These are phyloP conservation scores for Trachops cirrhosus DNA, from an alignment of 2,797 vertebrate genomes.

Conservation along the genomic window DNA sequence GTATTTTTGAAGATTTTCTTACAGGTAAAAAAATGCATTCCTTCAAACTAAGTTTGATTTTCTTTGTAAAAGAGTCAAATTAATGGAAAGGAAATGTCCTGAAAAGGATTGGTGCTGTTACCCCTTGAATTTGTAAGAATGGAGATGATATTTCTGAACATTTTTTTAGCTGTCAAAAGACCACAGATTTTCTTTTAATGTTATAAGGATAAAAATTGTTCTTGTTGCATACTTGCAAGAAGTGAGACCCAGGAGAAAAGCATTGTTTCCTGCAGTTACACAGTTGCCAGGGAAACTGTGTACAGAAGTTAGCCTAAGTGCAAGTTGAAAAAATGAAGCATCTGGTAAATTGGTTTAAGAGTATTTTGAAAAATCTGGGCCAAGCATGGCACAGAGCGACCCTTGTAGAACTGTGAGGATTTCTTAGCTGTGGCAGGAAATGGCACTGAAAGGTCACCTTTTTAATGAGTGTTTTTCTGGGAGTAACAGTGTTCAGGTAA, in stretches of 20 bases:
- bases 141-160: constrained; percentile 59
- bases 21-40: neutral
- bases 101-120: neutral
- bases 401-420: neutral
- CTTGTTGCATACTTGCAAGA: constrained; percentile 78
- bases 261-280: constrained; percentile 84
- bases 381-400: constrained; percentile 2
- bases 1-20: constrained; percentile 11
- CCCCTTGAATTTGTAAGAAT: constrained; percentile 14
- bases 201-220: constrained; percentile 76
- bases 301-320: constrained; percentile 83
- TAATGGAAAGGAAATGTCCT: constrained; percentile 33
- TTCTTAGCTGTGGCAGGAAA: constrained; percentile 43
- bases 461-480: constrained; percentile 60
- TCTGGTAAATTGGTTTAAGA: constrained; percentile 80
- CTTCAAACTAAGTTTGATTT: constrained; percentile 39
- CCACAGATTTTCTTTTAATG: constrained; percentile 79
- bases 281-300: constrained; percentile 83
- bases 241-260: constrained; percentile 80
- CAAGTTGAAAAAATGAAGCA: constrained; percentile 80
- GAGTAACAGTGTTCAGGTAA: constrained; percentile 26
- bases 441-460: constrained; percentile 41
- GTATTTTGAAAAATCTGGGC: constrained; percentile 60
- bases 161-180: constrained; percentile 79
- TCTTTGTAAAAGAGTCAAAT: constrained; percentile 15